Evolutionary conservation across 2,113 vertebrate species (phyloP), one percentile per base, ranked within the genome.

Genomic region (Corythaeola cristata): DNA sequence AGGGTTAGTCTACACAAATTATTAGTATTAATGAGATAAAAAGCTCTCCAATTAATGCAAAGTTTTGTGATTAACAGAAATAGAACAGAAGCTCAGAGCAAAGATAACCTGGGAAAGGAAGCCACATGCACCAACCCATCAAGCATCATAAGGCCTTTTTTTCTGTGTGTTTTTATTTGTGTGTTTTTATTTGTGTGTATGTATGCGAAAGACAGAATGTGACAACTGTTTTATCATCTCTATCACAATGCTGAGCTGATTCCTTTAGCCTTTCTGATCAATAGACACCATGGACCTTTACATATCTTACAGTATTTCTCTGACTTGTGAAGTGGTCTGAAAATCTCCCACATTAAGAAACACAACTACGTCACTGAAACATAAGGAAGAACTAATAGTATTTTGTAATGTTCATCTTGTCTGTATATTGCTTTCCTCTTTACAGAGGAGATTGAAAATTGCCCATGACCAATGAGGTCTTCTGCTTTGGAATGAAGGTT

Each of bases 391-490:
- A 8, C 14, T 55, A 35, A 32, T 1, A 49, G 19, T 58, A 78
- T 79, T 93, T 72, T 80, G 16, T 4, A 11, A 30, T 21, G 6
- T 67, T 85, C 37, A 59, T 2, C 15, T 85, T 71, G 37, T 45
- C 24, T 75, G 6, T 27, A 5, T 32, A 39, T 53, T 56, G 23
- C 6, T 75, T 71, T 88, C 3, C 5, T 83, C 37, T 88, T 92
- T 50, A 18, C 10, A n/a, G 10, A 58, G 8, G 8, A 77, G 50
- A 41, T 14, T 32, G 37, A 28, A 78, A 85, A 88, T 83, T 32
- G 4, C 20, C 26, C 0, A 0, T 53, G 47, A 81, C 18, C 15
- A 20, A 15, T 27, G 33, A 19, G 6, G 37, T 59, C 9, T 72
- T 63, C 37, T 37, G 6, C 62, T 90, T 88, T 55, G 11, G 24